phyloP scores from a whole-genome alignment of 2,888 invertebrate genomes.

The Euzetes globulus region DNA sequence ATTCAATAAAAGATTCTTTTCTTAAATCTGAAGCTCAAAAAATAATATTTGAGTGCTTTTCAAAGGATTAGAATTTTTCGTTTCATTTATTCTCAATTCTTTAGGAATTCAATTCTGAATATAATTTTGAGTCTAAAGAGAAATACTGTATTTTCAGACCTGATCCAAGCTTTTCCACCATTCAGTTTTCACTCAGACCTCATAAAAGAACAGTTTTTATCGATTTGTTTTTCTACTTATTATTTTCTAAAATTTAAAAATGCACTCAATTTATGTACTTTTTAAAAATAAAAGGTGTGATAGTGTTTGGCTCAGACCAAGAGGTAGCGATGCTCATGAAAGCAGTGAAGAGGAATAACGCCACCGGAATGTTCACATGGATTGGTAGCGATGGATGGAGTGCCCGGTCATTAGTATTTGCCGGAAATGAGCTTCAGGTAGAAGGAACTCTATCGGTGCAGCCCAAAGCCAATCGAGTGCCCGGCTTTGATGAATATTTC shows the following conservation, averaged over 20 bases:
- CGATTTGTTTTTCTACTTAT: not conserved
- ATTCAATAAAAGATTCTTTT: no score
- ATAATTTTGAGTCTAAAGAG: no score
- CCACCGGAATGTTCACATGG: slow-evolving; percentile 85
- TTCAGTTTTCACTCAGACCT: no score
- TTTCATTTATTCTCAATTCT: no score
- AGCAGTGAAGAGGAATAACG: slow-evolving; percentile 76
- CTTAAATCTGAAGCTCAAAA: no score
- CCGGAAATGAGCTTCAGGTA: slow-evolving; percentile 79
- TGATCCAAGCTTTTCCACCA: no score
- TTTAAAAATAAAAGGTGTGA: slow-evolving; percentile 63
- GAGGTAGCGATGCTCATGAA: slow-evolving; percentile 93
- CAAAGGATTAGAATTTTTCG: no score
- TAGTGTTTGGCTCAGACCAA: slow-evolving; percentile 91
- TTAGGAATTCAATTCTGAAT: no score
- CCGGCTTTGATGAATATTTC: slow-evolving; percentile 80
- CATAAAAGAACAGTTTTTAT: not conserved
- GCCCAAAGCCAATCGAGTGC: slow-evolving; percentile 81
- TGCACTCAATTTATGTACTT: not conserved
- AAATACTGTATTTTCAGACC: no score
- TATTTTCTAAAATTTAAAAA: no score
- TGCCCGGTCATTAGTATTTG: slow-evolving; percentile 61
- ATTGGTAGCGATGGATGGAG: slow-evolving; percentile 94
- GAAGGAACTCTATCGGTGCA: slow-evolving; percentile 92
- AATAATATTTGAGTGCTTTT: no score